Conservation (phyloP, 2,888 invertebrate genomes). For the Latrodectus elegans region DNA sequence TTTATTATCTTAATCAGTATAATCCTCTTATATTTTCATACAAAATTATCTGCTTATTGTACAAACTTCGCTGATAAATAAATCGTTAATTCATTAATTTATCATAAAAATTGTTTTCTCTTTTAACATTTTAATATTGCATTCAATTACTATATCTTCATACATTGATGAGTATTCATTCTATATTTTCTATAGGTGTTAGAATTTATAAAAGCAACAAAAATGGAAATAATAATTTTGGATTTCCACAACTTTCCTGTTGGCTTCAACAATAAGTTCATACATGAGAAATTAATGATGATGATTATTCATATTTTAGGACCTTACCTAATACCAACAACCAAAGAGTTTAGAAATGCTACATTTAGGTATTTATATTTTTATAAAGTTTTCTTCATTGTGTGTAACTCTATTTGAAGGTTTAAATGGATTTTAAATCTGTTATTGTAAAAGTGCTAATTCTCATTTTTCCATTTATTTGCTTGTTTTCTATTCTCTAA, state of each 20-base stretch:
- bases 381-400: too few relatives aligned
- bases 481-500: too few relatives aligned
- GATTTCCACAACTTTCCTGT: conserved; percentile 80
- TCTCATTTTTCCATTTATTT: too few relatives aligned
- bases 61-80: too few relatives aligned
- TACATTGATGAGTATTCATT: background rate
- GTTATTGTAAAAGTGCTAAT: too few relatives aligned
- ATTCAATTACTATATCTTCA: background rate
- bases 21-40: too few relatives aligned
- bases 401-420: too few relatives aligned
- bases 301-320: conserved; percentile 75
- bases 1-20: too few relatives aligned
- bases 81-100: background rate
- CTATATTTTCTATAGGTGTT: conserved; percentile 75
- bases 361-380: conserved; percentile 33
- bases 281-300: conserved; percentile 75
- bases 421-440: too few relatives aligned
- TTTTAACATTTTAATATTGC: background rate
- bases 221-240: conserved; percentile 80
- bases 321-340: conserved; percentile 73
- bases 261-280: conserved; percentile 73
- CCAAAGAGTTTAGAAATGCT: background rate
- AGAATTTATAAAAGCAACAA: conserved; percentile 79
- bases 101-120: background rate
- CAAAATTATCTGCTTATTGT: too few relatives aligned